Conservation (phyloP, 2,888 invertebrate genomes). For the Cephus pygmeus region DNA sequence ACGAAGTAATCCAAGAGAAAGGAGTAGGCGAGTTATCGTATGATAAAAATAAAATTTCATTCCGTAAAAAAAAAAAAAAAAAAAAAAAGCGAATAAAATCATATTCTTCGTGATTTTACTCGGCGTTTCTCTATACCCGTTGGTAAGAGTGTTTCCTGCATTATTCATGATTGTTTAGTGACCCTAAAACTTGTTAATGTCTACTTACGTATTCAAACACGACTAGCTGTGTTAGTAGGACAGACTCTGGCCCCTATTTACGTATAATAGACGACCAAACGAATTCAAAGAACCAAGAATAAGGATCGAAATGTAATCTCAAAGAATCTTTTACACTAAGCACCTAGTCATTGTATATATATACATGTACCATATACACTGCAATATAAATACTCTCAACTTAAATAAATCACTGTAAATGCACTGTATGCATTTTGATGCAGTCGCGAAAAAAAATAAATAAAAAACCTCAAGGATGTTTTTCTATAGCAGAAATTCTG, state of each 20-base stretch:
- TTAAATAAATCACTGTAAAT: background rate
- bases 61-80: background rate
- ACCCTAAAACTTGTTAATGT: conserved; percentile 24
- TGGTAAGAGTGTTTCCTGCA: conserved; percentile 15
- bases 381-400: too few species aligned
- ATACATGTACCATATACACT: too few species aligned
- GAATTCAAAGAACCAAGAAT: background rate
- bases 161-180: conserved; percentile 24
- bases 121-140: background rate
- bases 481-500: background rate
- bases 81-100: background rate
- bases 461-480: background rate
- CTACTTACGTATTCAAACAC: conserved; percentile 23
- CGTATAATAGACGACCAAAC: background rate
- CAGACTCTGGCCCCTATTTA: conserved; percentile 11
- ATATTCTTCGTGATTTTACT: background rate
- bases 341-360: background rate
- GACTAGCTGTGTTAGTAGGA: conserved; percentile 18
- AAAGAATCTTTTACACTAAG: background rate
- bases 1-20: background rate
- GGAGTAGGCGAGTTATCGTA: background rate
- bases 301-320: background rate
- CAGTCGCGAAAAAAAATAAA: background rate
- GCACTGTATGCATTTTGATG: background rate
- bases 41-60: background rate